Base-by-base conservation (phyloP, 2,888 invertebrate species). In the Caenorhabditis sp. region DNA sequence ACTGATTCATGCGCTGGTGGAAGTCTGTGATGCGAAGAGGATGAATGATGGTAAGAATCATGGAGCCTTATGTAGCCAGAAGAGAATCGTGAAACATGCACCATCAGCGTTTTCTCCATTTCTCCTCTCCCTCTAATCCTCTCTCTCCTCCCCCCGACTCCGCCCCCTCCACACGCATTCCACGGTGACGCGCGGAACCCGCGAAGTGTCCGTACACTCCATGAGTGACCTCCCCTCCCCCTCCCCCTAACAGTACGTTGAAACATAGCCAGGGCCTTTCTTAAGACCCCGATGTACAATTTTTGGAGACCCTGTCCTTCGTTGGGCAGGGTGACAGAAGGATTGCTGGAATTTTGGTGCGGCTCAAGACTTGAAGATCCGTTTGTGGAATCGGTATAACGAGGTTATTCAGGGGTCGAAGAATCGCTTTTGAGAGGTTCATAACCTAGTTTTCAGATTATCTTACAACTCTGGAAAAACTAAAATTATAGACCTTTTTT, bases 1-100 rank as follows among this genome's bases (percentile, higher is more conserved):
- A 7, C 44, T 84, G 2, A 76, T 87, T 41, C 87, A 87, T 63
- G 84, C 84, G 16, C 51, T 87, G 24, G 69, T 87, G n/a, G 87
- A 87, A 44, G 64, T 83, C 38, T 79, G 80, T 41, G 87, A 87
- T 68, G 58, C 79, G 24, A 76, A 70, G 41, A 38, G 85, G 19
- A 87, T 86, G 85, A 79, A 83, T 54, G 86, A 81, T 76, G 85
- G 79, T 80, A 7, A 58, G 61, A 7, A 31, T 7, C 4, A 31
- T 31, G 31, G n/a, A n/a, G n/a, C n/a, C n/a, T n/a, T n/a, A n/a
- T n/a, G n/a, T n/a, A n/a, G n/a, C n/a, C n/a, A n/a, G n/a, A n/a
- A n/a, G n/a, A n/a, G n/a, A n/a, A n/a, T n/a, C n/a, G n/a, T n/a
- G n/a, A n/a, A n/a, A n/a, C n/a, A n/a, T n/a, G n/a, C n/a, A n/a